Evolutionary conservation across 2,888 invertebrate genomes (phyloP), one percentile per base, ranked within the genome.

Genomic region (Cacoxenus indagator): DNA sequence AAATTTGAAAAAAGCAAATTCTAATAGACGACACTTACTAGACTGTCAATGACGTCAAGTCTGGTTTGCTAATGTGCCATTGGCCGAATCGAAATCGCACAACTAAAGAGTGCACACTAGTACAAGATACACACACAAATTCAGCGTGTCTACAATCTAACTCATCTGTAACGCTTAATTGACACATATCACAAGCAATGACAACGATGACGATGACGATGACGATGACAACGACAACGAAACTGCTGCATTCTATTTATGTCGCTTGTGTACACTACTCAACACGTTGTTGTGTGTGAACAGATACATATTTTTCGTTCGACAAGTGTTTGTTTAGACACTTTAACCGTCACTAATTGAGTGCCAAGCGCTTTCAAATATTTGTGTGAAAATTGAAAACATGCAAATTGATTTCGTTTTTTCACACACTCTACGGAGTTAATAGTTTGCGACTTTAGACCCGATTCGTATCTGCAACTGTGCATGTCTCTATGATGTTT

Each of bases 391-490:
- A 37, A 37, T 1, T 37, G 26, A 54, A 54, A 54, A 54, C 24
- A 14, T 54, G 54, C 24, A 54, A 24, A 54, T 26, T 24, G 22
- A 22, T 24, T 14, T 9, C 11, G 24, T 48, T 22, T 54, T 54
- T 8, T 5, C 54, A 54, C 24, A 54, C 54, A 54, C 4, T 22
- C 24, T 24, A 54, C 54, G 14, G 24, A 54, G 51, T 54, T 54
- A 54, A 54, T 54, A 54, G 51, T 54, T 54, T 54, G 14, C 14
- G 54, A 54, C 54, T 24, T 24, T 22, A 14, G 26, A 26, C 54
- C 8, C 24, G 3, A 26, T 4, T 54, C 68, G 19, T 67, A 17
- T 71, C 67, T 70, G 68, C 62, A 68, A 71, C 73, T 71, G 76
- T 73, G 59, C 29, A 29, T 31, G 27, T 45, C 24, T 45, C 43